Evolutionary conservation across 2,888 invertebrate genomes (phyloP), one percentile per base, ranked within the genome.

Genomic region (Xanthia togata): DNA sequence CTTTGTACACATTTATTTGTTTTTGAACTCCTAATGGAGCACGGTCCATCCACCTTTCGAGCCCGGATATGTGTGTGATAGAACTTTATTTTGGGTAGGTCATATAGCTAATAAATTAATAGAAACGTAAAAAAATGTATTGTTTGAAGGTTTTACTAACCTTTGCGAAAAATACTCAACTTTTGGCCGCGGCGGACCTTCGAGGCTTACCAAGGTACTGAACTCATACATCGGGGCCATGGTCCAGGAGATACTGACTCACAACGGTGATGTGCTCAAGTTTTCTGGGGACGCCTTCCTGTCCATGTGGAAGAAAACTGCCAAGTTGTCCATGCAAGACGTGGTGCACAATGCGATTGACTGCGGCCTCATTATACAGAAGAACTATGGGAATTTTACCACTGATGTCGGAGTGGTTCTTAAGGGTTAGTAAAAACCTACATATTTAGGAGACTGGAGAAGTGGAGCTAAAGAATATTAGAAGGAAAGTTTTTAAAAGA

Each of bases 141-240:
- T 74, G 12, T 17, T 85, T 83, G 2, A 87, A 97, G 97, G 97
- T 63, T 97, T 97, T 87, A 97, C 97, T 0, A 97, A 97, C 31
- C 93, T 98, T 12, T 97, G 97, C 74, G 97, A 98, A 90, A 97
- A 97, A 75, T 98, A 98, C 89, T 97, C 97, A 38, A 97, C 97
- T 87, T 94, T 97, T 4, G 97, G 97, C 0, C 97, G 97, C 83
- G 97, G 97, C 2, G 98, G 98, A 0, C 97, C 98, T 0, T 98
- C 98, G 8, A 97, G 97, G 75, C 93, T 98, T 63, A 98, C 98
- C 0, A 97, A 97, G 89, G 97, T 97, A 0, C 92, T 98, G 9
- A 98, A 98, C 93, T 96, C 96, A 4, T 98, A 98, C 91, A 97
- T 98, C 84, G 98, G 98, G 0, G 97, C 97, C 0, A 97, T 98